Conservation (phyloP, 2,797 vertebrate genomes). For the Sebastes iracundus region DNA sequence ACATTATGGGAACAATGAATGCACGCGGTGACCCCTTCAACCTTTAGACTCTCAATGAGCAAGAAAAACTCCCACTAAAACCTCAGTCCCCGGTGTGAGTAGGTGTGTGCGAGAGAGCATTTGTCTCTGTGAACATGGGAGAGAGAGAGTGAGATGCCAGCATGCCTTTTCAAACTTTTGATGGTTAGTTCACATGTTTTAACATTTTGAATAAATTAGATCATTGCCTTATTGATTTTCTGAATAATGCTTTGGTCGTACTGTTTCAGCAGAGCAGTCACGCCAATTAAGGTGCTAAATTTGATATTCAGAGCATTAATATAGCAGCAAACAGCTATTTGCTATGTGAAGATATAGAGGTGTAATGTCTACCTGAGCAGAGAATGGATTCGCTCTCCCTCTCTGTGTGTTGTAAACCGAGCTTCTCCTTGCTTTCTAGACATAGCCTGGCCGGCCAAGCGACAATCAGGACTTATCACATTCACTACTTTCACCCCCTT, state of each 20-base stretch:
- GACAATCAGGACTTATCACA: too few species aligned
- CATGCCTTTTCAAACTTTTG: conserved; percentile 9
- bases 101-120: conserved; percentile 4
- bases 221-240: background rate
- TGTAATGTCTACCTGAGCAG: too few species aligned
- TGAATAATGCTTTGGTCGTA: conserved; percentile 9
- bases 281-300: background rate
- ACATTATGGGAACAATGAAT: conserved; percentile 45
- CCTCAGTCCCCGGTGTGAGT: conserved; percentile 23
- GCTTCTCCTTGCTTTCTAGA: too few species aligned
- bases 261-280: background rate
- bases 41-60: conserved; percentile 42
- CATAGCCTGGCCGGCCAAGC: too few species aligned
- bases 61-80: conserved; percentile 52
- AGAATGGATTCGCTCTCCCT: too few species aligned
- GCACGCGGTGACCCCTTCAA: conserved; percentile 33
- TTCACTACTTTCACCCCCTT: too few species aligned
- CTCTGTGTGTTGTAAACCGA: too few species aligned
- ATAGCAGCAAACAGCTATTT: too few species aligned
- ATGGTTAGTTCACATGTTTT: conserved; percentile 27
- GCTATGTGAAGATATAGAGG: too few species aligned
- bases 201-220: conserved; percentile 10
- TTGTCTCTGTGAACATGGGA: background rate
- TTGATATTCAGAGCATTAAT: too few species aligned
- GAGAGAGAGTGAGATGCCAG: background rate